phyloP scores from a whole-genome alignment of 1,140 invertebrate species.

The Aphis craccivora region DNA sequence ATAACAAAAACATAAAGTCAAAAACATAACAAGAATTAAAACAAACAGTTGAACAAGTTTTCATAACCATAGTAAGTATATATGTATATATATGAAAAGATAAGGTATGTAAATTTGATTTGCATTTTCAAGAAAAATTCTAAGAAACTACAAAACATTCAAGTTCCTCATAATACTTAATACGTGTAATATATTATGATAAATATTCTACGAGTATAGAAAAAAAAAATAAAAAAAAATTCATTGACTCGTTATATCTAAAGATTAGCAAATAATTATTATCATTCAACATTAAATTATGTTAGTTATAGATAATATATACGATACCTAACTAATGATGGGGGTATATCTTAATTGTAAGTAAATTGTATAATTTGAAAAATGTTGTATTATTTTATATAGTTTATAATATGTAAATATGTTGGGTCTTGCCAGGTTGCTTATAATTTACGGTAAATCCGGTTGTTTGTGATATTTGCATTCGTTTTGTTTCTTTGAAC shows the following conservation, averaged over 20 bases:
- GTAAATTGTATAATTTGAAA: conserved; percentile 41
- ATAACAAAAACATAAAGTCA: conserved; percentile 45
- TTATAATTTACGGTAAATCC: conserved; percentile 44
- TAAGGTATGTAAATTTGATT: conserved; percentile 47
- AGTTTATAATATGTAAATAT: conserved; percentile 28
- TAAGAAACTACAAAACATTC: conserved; percentile 37
- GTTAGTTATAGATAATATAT: conserved; percentile 34
- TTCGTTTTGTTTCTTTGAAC: background rate
- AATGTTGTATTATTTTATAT: conserved; percentile 46
- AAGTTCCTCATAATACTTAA: conserved; percentile 18
- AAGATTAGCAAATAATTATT: conserved; percentile 35
- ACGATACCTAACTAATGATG: conserved; percentile 42
- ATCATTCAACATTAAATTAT: conserved; percentile 10
- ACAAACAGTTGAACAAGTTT: conserved; percentile 42
- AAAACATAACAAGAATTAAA: conserved; percentile 53
- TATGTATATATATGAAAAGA: background rate
- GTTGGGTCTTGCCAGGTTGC: background rate
- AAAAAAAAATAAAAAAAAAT: background rate
- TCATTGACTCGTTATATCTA: background rate
- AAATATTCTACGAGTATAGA: background rate
- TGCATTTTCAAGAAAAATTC: background rate
- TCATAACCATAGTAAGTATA: conserved; percentile 32
- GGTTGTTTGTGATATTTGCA: conserved; percentile 51
- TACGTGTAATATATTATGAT: conserved; percentile 5
- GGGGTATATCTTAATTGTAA: conserved; percentile 33